Conservation (phyloP, 2,797 vertebrate genomes). For the Nyctibius grandis region DNA sequence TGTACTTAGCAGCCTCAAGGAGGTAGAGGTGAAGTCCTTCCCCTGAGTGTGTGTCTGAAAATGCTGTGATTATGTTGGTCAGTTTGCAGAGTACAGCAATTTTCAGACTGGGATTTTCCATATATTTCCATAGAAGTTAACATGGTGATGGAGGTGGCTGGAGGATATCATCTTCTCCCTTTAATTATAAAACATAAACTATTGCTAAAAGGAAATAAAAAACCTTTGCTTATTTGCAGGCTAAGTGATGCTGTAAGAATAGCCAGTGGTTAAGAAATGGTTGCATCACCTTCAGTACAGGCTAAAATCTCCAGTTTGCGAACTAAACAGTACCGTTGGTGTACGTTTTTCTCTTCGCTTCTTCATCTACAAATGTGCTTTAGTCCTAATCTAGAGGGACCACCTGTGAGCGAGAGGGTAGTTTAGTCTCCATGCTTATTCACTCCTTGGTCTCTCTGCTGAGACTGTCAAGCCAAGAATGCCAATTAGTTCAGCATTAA, state of each 20-base stretch:
- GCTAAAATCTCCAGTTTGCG: neutral
- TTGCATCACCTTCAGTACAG: neutral
- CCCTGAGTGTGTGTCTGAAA: neutral
- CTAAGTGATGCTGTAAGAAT: neutral
- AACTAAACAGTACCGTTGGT: conserved; percentile 10
- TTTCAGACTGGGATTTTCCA: neutral
- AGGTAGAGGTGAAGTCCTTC: neutral
- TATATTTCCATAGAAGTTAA: neutral
- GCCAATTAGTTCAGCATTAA: conserved; percentile 69
- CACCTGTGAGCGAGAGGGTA: conserved; percentile 43
- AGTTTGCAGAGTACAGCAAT: neutral
- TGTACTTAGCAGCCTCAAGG: neutral
- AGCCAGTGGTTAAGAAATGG: neutral
- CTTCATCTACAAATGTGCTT: conserved; percentile 41
- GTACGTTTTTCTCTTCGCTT: neutral
- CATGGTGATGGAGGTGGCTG: neutral
- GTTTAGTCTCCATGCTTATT: conserved; percentile 57
- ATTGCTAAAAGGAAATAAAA: conserved; percentile 1
- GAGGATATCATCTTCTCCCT: neutral
- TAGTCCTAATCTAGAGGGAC: conserved; percentile 56
- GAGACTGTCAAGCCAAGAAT: conserved; percentile 61
- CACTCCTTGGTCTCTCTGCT: conserved; percentile 57
- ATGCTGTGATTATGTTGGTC: neutral
- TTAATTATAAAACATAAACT: neutral
- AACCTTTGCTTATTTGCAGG: neutral